Base-by-base conservation (phyloP, 2,888 invertebrate genomes). In the Cataglyphis cursor region DNA sequence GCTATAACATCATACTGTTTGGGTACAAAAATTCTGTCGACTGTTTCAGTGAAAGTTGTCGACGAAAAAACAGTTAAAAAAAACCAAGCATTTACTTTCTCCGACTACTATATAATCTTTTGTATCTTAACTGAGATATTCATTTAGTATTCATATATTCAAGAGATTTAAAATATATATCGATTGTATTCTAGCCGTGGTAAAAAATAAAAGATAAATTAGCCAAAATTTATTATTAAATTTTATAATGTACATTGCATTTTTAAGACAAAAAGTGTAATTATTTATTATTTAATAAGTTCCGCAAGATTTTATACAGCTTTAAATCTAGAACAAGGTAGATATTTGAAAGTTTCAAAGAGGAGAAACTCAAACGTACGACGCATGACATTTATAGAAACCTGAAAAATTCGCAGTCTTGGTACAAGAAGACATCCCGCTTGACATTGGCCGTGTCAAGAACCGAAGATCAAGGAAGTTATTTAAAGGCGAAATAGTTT, bases 11-110 rank as follows among this genome's bases (percentile, higher is more conserved):
- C 44, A 15, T 31, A 6, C 6, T 51, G 51, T 38, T 35, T 51
- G 44, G 8, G 48, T 54, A 12, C 2, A 41, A 70, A 70, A 75
- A 75, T 28, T 21, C 6, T 15, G 21, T 24, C 24, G 41, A 2
- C 31, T 3, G 59, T 48, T 41, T 48, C n/a, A 54, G 89, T 89
- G 89, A 89, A 89, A 89, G 85, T 84, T 0, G 12, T 0, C n/a
- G 15, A 8, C 12, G 38, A 75, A 44, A 65, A 64, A 54, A 31
- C 48, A 62, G 66, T 81, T 84, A 15, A 82, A 85, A 82, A 84
- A 81, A 85, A 80, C 15, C 57, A 31, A 66, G 62, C 48, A 70
- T 72, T 51, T 35, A 85, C 88, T 90, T 90, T 90, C 89, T 86
- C 89, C 44, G 28, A 54, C 15, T 83, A 31, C 64, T 57, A 59